A percentile compares a stretch with the other conserved stretches of the same genome.
These are phyloP conservation scores for Hydropsyche tenuis DNA, from an alignment of 1,140 invertebrate species.

Conservation along the genomic window DNA sequence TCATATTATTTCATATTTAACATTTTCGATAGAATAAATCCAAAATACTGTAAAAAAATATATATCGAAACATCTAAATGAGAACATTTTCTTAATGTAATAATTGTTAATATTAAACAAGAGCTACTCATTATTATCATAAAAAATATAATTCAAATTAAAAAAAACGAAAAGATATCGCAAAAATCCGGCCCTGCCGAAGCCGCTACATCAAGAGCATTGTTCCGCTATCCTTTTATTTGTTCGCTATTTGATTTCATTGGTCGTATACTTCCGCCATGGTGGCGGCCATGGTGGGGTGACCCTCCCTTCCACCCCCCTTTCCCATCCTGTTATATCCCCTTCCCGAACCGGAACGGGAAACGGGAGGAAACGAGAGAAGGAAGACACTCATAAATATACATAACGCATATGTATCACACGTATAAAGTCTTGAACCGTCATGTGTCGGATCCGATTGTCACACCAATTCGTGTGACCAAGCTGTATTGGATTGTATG, in stretches of 20 bases:
- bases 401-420: slow-evolving; percentile 31
- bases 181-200: slow-evolving; percentile 4
- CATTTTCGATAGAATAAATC: no score
- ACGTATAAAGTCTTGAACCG: background rate
- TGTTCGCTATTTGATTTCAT: slow-evolving; percentile 51
- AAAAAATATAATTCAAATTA: background rate
- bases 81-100: no score
- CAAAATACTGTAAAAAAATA: no score
- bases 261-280: slow-evolving; percentile 46
- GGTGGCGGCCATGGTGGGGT: slow-evolving; percentile 6
- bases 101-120: no score
- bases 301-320: no score
- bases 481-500: background rate
- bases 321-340: background rate
- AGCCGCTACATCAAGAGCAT: slow-evolving; percentile 47
- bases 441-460: background rate
- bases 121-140: no score
- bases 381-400: slow-evolving; percentile 43
- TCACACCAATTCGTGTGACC: background rate
- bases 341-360: background rate
- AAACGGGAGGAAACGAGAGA: background rate
- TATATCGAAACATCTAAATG: no score
- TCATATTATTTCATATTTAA: no score
- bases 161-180: slow-evolving; percentile 3
- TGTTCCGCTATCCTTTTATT: slow-evolving; percentile 51